phyloP scores from a whole-genome alignment of 2,113 vertebrate genomes.

The Cheirogaleus medius region DNA sequence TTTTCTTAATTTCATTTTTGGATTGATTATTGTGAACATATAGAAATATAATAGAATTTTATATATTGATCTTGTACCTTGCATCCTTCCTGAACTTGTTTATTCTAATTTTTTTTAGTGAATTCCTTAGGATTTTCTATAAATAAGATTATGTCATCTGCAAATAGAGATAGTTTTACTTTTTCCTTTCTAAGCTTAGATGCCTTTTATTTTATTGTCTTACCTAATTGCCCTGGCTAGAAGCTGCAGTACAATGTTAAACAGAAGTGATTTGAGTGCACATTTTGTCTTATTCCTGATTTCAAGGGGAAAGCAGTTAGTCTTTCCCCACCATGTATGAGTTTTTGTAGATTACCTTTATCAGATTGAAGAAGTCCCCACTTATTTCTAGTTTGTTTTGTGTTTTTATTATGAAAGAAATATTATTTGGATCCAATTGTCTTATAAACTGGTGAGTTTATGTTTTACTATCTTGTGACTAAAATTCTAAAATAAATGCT shows the following conservation, averaged over 20 bases:
- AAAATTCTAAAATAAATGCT: not conserved
- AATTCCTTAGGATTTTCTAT: not conserved
- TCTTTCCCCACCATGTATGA: not conserved
- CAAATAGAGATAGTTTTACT: not conserved
- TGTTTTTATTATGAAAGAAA: not conserved
- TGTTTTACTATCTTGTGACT: not conserved
- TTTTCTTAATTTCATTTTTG: not conserved
- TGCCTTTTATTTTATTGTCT: not conserved
- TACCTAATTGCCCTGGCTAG: not conserved
- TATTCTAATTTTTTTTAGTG: not conserved
- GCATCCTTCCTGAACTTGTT: not conserved
- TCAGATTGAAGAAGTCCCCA: not conserved
- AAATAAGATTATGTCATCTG: not conserved
- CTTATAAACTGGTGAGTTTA: not conserved
- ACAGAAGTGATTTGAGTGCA: not conserved
- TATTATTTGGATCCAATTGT: not conserved
- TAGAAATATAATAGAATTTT: not conserved
- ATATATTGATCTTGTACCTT: not conserved
- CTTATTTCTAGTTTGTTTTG: not conserved
- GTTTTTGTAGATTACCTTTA: not conserved
- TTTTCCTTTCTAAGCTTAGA: not conserved
- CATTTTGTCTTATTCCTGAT: not conserved
- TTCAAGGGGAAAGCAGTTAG: not conserved
- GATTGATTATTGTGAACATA: not conserved
- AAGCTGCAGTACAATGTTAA: not conserved